phyloP scores from a whole-genome alignment of 2,797 vertebrate species.

The Harpagifer antarcticus region DNA sequence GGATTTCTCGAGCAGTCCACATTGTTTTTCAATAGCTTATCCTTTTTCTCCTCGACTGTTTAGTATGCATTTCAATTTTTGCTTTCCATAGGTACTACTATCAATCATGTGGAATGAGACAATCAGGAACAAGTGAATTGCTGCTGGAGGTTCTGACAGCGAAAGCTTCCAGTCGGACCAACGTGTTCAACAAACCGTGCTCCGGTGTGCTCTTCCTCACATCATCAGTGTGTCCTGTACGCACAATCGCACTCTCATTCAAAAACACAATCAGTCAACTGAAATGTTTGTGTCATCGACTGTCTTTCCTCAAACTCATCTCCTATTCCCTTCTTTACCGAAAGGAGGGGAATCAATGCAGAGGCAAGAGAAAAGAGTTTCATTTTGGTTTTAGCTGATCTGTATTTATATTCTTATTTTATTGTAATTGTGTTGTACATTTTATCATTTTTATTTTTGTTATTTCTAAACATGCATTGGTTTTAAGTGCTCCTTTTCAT shows the following conservation, averaged over 20 bases:
- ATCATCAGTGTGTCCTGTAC: slow-evolving; percentile 55
- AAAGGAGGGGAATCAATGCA: slow-evolving; percentile 43
- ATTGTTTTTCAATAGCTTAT: slow-evolving; percentile 34
- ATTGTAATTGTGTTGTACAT: no score
- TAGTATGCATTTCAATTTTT: slow-evolving; percentile 73
- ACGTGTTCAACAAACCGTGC: slow-evolving; percentile 48
- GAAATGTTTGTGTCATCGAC: slow-evolving; percentile 72
- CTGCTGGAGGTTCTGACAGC: slow-evolving; percentile 41
- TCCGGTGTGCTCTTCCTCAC: slow-evolving; percentile 27
- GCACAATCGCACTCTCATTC: slow-evolving; percentile 44
- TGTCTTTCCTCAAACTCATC: slow-evolving; percentile 65
- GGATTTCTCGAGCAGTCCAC: neutral
- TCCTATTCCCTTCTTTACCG: slow-evolving; percentile 40
- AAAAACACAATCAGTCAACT: slow-evolving; percentile 79
- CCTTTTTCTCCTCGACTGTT: slow-evolving; percentile 36
- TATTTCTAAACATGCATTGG: no score
- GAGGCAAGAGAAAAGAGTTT: slow-evolving; percentile 14
- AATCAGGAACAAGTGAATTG: slow-evolving; percentile 66
- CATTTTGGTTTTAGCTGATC: no score
- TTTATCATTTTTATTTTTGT: no score
- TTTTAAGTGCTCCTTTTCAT: no score
- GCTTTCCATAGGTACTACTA: slow-evolving; percentile 60
- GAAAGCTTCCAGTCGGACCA: slow-evolving; percentile 52
- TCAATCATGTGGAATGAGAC: slow-evolving; percentile 74
- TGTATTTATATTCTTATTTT: no score